A percentile compares a stretch with the other conserved stretches of the same genome.
phyloP scores from a whole-genome alignment of 1,140 invertebrate genomes.

The Phymastichus coffea region DNA sequence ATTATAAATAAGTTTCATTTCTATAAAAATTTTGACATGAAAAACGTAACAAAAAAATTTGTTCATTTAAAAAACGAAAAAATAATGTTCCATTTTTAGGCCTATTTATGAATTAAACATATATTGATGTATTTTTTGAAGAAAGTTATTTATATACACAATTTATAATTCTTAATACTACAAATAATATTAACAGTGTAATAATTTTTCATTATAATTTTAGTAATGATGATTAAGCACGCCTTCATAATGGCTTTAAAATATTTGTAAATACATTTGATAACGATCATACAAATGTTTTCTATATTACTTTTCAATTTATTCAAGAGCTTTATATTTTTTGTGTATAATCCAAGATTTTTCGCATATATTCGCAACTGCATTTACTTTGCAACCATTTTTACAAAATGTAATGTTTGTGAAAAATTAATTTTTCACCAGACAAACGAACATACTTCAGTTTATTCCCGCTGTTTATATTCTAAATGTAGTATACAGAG shows the following conservation, averaged over 20 bases:
- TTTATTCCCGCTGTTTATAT: conserved; percentile 21
- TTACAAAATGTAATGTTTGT: conserved; percentile 26
- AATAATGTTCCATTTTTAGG: neutral
- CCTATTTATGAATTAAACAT: conserved; percentile 2
- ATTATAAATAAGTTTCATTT: too few relatives aligned
- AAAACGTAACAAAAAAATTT: neutral
- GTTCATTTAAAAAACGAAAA: neutral
- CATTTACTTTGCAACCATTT: conserved; percentile 20
- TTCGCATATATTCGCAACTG: conserved; percentile 19
- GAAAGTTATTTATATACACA: conserved; percentile 22
- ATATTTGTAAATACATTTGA: conserved; percentile 20
- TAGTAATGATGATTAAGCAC: conserved; percentile 24
- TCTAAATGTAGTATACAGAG: conserved; percentile 19
- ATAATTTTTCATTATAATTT: conserved; percentile 24
- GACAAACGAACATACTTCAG: conserved; percentile 1
- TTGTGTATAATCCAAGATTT: conserved; percentile 18
- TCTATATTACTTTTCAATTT: conserved; percentile 16
- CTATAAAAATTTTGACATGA: too few relatives aligned
- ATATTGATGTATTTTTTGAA: conserved; percentile 2
- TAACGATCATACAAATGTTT: conserved; percentile 27
- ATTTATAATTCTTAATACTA: conserved; percentile 24
- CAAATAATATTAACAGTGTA: conserved; percentile 27
- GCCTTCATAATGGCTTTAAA: conserved; percentile 16
- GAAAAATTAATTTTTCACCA: conserved; percentile 26
- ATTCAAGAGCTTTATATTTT: conserved; percentile 20